A percentile compares a stretch with the other conserved stretches of the same genome.
Conservation (phyloP, 2,797 vertebrate species). For the Clarias platycephalus region DNA sequence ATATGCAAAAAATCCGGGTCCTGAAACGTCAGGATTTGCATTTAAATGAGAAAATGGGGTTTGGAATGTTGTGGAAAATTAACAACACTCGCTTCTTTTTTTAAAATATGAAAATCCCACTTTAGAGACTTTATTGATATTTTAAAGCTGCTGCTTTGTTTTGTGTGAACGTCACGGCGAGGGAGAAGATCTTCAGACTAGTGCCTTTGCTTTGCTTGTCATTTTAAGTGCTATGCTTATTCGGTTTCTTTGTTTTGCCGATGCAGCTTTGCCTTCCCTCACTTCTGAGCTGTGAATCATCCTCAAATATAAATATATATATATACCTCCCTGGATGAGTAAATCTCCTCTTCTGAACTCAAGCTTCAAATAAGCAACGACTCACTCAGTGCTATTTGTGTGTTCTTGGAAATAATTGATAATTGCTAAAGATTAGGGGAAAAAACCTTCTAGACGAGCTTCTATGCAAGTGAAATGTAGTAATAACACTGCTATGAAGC, state of each 20-base stretch:
- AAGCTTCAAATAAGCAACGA: background rate
- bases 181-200: background rate
- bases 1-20: background rate
- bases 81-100: background rate
- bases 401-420: background rate
- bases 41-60: background rate
- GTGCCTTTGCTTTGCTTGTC: background rate
- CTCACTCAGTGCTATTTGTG: slow-evolving; percentile 1
- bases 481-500: background rate
- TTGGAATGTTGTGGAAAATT: background rate
- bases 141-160: background rate
- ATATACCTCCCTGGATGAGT: background rate
- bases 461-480: background rate
- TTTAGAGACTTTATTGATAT: slow-evolving; percentile 5
- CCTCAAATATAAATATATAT: background rate
- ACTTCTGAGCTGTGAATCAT: slow-evolving; percentile 30
- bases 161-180: background rate
- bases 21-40: background rate
- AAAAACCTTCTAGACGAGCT: background rate
- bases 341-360: background rate
- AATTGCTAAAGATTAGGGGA: background rate
- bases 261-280: background rate
- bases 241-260: background rate
- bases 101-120: background rate
- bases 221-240: background rate